Conservation (phyloP, 1,140 invertebrate species). For the Eupristina koningsbergeri region DNA sequence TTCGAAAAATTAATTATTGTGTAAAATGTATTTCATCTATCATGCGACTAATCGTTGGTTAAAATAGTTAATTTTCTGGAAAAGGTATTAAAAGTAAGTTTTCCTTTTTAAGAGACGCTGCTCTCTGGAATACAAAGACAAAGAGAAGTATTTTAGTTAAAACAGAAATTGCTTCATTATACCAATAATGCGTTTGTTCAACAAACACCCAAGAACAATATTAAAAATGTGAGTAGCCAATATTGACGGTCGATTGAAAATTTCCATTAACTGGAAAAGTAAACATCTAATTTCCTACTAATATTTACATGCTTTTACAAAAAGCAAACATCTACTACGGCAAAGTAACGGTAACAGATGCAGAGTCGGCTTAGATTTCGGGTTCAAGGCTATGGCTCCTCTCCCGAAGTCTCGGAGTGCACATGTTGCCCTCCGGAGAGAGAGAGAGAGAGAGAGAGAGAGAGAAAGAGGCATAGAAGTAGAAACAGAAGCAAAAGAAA, state of each 20-base stretch:
- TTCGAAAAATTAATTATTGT: background rate
- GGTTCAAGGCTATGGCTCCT: background rate
- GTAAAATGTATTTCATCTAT: background rate
- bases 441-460: background rate
- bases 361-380: background rate
- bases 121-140: too few species aligned
- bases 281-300: background rate
- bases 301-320: background rate
- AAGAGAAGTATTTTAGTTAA: too few species aligned
- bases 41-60: constrained; percentile 5
- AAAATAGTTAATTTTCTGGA: background rate
- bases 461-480: background rate
- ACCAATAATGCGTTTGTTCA: too few species aligned
- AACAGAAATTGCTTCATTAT: too few species aligned
- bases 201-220: too few species aligned
- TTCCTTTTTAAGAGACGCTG: background rate
- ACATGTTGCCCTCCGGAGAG: constrained; percentile 15
- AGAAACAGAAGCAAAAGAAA: background rate
- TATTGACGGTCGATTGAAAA: background rate
- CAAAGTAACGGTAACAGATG: constrained; percentile 3
- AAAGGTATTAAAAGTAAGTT: background rate
- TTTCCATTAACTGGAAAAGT: background rate
- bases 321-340: background rate
- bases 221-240: background rate
- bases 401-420: background rate